phyloP scores from a whole-genome alignment of 2,113 vertebrate genomes.

The Chaetodon trifascialis region DNA sequence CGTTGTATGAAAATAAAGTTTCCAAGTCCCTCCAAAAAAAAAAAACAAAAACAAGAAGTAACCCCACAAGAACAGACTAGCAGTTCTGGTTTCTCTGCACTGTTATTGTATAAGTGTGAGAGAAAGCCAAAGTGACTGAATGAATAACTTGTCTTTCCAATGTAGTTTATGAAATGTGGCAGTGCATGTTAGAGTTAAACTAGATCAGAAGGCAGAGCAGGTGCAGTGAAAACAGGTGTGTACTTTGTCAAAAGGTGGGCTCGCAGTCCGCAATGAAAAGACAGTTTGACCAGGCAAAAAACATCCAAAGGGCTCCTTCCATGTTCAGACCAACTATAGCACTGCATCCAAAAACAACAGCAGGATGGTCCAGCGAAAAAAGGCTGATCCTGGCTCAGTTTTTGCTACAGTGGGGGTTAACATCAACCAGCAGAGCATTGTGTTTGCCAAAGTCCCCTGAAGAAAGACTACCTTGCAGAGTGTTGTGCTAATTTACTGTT shows the following conservation, averaged over 20 bases:
- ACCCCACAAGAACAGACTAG: background rate
- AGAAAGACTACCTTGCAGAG: background rate
- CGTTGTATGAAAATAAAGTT: background rate
- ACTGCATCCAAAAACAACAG: background rate
- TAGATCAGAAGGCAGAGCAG: background rate
- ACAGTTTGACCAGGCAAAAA: background rate
- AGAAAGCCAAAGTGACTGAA: background rate
- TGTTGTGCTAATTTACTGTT: background rate
- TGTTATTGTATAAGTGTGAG: background rate
- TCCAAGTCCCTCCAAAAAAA: background rate
- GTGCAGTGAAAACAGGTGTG: background rate
- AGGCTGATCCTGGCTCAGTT: background rate
- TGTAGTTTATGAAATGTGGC: background rate
- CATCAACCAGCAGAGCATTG: background rate
- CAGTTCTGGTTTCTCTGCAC: background rate
- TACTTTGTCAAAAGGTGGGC: too few relatives aligned
- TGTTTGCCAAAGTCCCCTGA: background rate
- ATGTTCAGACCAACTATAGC: background rate
- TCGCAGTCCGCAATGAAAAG: background rate
- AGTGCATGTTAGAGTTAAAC: background rate
- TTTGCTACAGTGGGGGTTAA: background rate
- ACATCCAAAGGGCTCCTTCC: background rate
- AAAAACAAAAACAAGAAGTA: background rate
- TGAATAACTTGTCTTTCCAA: background rate
- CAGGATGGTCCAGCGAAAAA: background rate